phyloP scores from a whole-genome alignment of 1,140 invertebrate species.

The Vanessa atalanta region DNA sequence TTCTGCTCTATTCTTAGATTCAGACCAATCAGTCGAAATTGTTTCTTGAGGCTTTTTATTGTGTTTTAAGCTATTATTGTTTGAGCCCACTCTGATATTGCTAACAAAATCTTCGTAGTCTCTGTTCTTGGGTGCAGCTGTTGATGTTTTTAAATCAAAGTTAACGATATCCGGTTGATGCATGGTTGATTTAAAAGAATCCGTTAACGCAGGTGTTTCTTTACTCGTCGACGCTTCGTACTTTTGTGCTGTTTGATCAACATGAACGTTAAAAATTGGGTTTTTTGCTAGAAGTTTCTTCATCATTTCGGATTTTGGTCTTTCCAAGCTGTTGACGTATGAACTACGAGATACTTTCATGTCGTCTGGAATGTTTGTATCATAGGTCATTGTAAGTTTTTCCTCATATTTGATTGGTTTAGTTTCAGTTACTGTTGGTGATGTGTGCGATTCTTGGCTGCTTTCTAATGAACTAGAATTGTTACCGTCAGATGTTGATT shows the following conservation, averaged over 20 bases:
- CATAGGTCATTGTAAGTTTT: conserved; percentile 74
- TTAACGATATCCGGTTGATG: conserved; percentile 80
- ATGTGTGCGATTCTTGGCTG: conserved; percentile 51
- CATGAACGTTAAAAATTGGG: conserved; percentile 75
- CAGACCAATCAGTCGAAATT: conserved; percentile 58
- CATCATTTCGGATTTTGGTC: conserved; percentile 81
- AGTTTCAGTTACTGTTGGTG: conserved; percentile 44
- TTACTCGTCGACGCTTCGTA: conserved; percentile 62
- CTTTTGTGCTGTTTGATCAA: conserved; percentile 65
- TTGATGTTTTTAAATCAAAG: conserved; percentile 69
- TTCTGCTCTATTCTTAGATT: conserved; percentile 55
- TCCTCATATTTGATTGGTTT: conserved; percentile 70
- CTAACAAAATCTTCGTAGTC: conserved; percentile 77
- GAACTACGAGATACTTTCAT: conserved; percentile 82
- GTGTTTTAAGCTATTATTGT: conserved; percentile 71
- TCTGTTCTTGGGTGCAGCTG: conserved; percentile 48
- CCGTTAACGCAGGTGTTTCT: conserved; percentile 61
- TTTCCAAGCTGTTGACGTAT: conserved; percentile 80
- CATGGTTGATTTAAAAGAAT: conserved; percentile 74
- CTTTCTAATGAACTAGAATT: conserved; percentile 68
- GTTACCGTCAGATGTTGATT: conserved; percentile 73
- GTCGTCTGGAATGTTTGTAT: conserved; percentile 83
- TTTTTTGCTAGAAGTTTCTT: conserved; percentile 80
- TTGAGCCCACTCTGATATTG: conserved; percentile 76
- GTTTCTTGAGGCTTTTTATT: conserved; percentile 59